These are phyloP conservation scores for Leucophenga varia DNA, from an alignment of 1,140 invertebrate species.

Conservation along the genomic window DNA sequence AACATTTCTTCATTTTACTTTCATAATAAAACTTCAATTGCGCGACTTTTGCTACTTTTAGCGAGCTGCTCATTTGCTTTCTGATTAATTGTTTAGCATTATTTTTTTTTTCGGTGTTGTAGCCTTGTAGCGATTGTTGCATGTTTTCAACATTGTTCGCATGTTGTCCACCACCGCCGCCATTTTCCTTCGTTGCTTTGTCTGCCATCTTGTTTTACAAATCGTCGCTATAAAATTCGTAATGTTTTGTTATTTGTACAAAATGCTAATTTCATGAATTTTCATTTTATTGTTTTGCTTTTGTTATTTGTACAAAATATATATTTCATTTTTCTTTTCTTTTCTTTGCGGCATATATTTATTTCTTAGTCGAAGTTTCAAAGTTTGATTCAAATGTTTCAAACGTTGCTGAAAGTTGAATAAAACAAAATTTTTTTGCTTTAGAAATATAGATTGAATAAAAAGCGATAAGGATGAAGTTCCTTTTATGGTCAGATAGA, in stretches of 20 bases:
- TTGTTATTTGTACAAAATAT: not conserved
- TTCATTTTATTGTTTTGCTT: constrained; percentile 28
- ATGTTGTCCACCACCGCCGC: constrained; percentile 3
- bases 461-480: too few species aligned
- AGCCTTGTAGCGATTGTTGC: too few species aligned
- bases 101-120: constrained; percentile 5
- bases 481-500: too few species aligned
- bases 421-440: too few species aligned
- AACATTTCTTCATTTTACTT: too few species aligned
- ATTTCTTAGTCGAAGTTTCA: too few species aligned
- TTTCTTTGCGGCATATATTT: not conserved
- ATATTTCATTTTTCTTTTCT: constrained; percentile 25
- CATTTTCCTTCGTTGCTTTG: not conserved
- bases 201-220: constrained; percentile 28
- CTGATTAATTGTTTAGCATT: constrained; percentile 38
- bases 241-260: constrained; percentile 46
- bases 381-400: too few species aligned
- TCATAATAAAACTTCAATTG: not conserved
- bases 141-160: too few species aligned
- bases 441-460: too few species aligned
- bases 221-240: constrained; percentile 33
- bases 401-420: too few species aligned
- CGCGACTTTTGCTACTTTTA: not conserved
- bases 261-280: constrained; percentile 55
- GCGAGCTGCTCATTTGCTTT: constrained; percentile 9